Evolutionary conservation across 2,888 invertebrate genomes (phyloP), one percentile per base, ranked within the genome.

Genomic region (Drosophila mulleri): DNA sequence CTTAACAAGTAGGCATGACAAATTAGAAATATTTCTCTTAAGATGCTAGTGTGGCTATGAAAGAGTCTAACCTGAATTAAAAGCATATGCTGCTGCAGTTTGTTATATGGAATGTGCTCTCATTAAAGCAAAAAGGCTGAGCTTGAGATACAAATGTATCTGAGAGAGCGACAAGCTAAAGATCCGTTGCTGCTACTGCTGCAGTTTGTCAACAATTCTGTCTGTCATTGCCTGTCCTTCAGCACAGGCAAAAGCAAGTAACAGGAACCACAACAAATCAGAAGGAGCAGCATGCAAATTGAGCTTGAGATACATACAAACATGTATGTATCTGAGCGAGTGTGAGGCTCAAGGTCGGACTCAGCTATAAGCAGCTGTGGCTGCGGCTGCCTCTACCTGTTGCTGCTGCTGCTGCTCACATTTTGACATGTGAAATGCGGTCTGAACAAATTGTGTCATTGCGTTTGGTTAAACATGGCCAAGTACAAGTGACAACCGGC

Each of bases 401-500:
- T 37, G 63, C 59, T 12, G 26, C 7, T 58, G 70, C 41, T 44
- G 56, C 6, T 29, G 56, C 44, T 23, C 23, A 42, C n/a, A 54
- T n/a, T 41, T 54, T 71, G 83, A 88, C 89, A 86, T 67, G 76
- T 78, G 83, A 83, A 88, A 84, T 88, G 89, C 58, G 77, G 83
- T 88, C 86, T 65, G 61, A 82, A 77, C 89, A 82, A 81, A 84
- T 88, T 85, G 89, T 77, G 88, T 84, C 82, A 75, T 64, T 75
- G 83, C 78, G 35, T 64, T 83, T 77, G 74, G 81, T 52, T 84
- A 84, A 87, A 79, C 88, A 67, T 65, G 47, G 61, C 81, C 72
- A 77, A 78, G 70, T 56, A 54, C 67, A 83, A 70, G 48, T 56
- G 73, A 45, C 60, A 59, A 50, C 61, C 71, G 57, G 37, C 64